phyloP scores from a whole-genome alignment of 2,113 vertebrate species.

The Myotis davidii region DNA sequence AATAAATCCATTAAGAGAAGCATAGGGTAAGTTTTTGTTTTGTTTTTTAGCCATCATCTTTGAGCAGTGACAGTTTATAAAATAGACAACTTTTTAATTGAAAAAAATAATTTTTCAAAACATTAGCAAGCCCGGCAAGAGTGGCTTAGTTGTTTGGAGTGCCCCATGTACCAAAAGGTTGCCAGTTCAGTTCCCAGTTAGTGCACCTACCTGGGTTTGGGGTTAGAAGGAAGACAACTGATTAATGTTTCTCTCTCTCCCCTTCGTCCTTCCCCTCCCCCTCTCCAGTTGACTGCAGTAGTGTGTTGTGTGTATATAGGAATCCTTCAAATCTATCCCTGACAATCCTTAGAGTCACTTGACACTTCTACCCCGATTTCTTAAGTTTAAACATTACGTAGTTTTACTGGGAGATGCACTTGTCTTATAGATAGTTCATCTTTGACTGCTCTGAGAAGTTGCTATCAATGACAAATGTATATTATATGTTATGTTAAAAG shows the following conservation, averaged over 20 bases:
- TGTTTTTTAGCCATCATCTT: neutral
- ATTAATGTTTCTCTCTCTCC: no score
- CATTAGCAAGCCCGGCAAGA: neutral
- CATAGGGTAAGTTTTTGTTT: neutral
- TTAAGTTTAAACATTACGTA: constrained; percentile 85
- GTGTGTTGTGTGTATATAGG: constrained; percentile 85
- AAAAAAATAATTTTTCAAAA: constrained; percentile 8
- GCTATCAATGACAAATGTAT: constrained; percentile 90
- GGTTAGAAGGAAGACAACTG: no score
- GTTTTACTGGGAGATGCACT: constrained; percentile 93
- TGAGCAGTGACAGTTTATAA: constrained; percentile 23
- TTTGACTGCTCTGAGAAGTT: constrained; percentile 94
- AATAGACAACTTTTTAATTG: constrained; percentile 8
- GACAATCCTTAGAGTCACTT: constrained; percentile 80
- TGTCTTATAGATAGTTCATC: constrained; percentile 94
- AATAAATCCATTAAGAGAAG: neutral
- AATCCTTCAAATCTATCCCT: constrained; percentile 87
- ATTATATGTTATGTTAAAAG: constrained; percentile 95
- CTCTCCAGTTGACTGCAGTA: constrained; percentile 65
- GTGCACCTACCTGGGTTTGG: no score
- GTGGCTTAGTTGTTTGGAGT: no score
- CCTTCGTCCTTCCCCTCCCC: no score
- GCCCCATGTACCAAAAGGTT: no score
- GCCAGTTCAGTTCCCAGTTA: no score
- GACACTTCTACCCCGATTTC: neutral